These are phyloP conservation scores for Paramacrobiotus metropolitanus DNA, from an alignment of 1,140 invertebrate genomes.

Conservation along the genomic window DNA sequence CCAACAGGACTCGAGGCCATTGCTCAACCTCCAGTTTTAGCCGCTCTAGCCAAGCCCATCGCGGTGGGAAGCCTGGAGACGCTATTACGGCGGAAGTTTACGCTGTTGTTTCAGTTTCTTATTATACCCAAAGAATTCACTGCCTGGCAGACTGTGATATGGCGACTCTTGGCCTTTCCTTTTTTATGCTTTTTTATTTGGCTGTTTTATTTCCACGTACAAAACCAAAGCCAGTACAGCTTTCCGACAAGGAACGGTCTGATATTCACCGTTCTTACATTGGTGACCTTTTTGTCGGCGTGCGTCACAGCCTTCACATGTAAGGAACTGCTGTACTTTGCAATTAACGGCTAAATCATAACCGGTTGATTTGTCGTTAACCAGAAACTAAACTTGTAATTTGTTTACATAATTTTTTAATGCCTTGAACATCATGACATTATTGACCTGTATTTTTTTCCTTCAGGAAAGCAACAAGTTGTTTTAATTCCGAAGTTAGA, in stretches of 20 bases:
- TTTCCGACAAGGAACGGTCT: slow-evolving; percentile 51
- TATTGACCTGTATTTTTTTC: too few relatives aligned
- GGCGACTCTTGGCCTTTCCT: slow-evolving; percentile 46
- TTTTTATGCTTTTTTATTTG: slow-evolving; percentile 49
- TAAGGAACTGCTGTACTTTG: slow-evolving; percentile 9
- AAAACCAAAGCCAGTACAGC: slow-evolving; percentile 37
- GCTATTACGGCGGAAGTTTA: not conserved
- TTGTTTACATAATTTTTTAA: too few relatives aligned
- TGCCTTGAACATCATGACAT: too few relatives aligned
- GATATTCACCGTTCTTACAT: slow-evolving; percentile 49
- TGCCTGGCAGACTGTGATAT: slow-evolving; percentile 9
- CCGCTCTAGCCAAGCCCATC: not conserved
- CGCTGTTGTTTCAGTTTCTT: not conserved
- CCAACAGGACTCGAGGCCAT: too few relatives aligned
- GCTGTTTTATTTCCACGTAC: slow-evolving; percentile 43
- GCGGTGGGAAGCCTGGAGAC: not conserved
- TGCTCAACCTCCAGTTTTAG: slow-evolving; percentile 25
- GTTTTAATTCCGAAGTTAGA: too few relatives aligned
- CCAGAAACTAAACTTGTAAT: too few relatives aligned
- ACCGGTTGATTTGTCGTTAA: too few relatives aligned
- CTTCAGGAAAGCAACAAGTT: too few relatives aligned
- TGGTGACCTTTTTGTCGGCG: slow-evolving; percentile 44
- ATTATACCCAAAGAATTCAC: not conserved
- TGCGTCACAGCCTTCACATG: slow-evolving; percentile 42
- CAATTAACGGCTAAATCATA: not conserved